Conservation (phyloP, 2,113 vertebrate species). For the Catagonus wagneri region DNA sequence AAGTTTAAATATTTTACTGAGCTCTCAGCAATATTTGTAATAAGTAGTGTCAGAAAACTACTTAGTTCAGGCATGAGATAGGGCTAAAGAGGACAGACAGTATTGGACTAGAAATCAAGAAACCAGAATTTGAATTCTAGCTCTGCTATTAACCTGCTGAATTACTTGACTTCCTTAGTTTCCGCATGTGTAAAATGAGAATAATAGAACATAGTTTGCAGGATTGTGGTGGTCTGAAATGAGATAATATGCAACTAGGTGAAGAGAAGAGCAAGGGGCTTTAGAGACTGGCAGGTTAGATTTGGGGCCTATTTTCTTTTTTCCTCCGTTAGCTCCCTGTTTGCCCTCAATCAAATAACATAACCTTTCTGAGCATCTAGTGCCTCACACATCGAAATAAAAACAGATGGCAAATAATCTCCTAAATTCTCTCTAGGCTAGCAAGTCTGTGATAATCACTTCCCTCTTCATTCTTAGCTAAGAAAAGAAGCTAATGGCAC, state of each 20-base stretch:
- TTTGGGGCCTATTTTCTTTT: not conserved
- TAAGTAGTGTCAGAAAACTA: conserved; percentile 3
- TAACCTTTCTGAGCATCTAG: not conserved
- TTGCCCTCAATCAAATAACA: not conserved
- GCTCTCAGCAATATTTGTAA: conserved; percentile 30
- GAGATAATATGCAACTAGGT: not conserved
- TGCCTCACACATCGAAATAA: not conserved
- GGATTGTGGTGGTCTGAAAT: not conserved
- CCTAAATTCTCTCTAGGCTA: not conserved
- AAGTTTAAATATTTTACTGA: conserved; percentile 60
- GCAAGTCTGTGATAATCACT: not conserved
- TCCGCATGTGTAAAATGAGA: not conserved
- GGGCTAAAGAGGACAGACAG: not conserved
- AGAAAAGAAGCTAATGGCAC: not conserved
- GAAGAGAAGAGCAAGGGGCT: not conserved
- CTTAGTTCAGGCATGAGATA: conserved; percentile 28
- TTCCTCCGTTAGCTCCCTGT: not conserved
- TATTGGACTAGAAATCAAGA: conserved; percentile 44
- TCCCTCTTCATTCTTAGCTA: not conserved
- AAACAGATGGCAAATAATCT: not conserved
- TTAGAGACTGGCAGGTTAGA: not conserved
- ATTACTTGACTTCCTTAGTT: conserved; percentile 34
- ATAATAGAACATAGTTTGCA: not conserved
- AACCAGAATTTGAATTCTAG: conserved; percentile 44
- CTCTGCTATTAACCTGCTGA: not conserved